Evolutionary conservation across 2,113 vertebrate species (phyloP).

Genomic region (Poeciliopsis turrubarensis): DNA sequence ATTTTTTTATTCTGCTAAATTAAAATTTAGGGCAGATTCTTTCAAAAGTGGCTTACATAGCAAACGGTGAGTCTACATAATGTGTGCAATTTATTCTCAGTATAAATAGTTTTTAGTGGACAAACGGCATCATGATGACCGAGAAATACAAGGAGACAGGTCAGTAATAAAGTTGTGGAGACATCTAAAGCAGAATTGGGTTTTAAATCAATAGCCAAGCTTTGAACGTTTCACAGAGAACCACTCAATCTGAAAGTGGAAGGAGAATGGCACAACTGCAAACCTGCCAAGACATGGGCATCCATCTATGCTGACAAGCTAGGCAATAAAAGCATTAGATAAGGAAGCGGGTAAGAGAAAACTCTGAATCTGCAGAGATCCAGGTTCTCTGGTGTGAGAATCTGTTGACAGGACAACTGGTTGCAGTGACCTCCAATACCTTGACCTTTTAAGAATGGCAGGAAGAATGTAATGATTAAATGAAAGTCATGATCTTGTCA

Average conservation of each 20-base stretch:
- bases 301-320: too few relatives aligned
- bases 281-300: too few relatives aligned
- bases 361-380: not conserved
- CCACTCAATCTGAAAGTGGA: too few relatives aligned
- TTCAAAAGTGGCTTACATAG: not conserved
- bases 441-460: not conserved
- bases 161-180: too few relatives aligned
- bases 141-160: too few relatives aligned
- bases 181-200: too few relatives aligned
- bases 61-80: not conserved
- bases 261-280: too few relatives aligned
- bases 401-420: not conserved
- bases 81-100: not conserved
- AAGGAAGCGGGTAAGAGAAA: not conserved
- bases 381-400: not conserved
- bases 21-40: not conserved
- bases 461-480: not conserved
- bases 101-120: not conserved
- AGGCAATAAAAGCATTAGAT: not conserved
- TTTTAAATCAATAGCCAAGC: too few relatives aligned
- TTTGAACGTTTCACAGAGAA: too few relatives aligned
- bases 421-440: not conserved
- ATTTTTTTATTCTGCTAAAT: not conserved
- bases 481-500: not conserved
- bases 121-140: too few relatives aligned